Conservation (phyloP, 2,113 vertebrate species). For the Onychostruthus taczanowskii region DNA sequence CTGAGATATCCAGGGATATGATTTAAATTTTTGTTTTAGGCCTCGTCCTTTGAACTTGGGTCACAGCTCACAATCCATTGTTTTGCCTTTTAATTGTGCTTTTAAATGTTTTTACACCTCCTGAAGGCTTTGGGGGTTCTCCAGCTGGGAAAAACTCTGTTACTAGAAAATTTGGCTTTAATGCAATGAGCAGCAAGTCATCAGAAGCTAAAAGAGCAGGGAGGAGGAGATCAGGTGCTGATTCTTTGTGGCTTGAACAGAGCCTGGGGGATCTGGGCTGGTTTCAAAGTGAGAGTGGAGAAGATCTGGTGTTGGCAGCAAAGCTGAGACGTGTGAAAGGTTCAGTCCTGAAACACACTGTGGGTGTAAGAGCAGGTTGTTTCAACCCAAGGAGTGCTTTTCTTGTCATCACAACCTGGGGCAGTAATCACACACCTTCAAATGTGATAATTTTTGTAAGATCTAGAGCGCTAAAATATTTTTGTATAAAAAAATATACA, state of each 20-base stretch:
- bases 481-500: not conserved
- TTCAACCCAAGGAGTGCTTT: not conserved
- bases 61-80: not conserved
- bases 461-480: not conserved
- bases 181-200: not conserved
- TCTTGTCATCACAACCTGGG: not conserved
- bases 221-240: not conserved
- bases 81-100: not conserved
- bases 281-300: not conserved
- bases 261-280: not conserved
- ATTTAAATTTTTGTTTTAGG: not conserved
- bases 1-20: too few relatives aligned
- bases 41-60: not conserved
- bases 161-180: not conserved
- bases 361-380: not conserved
- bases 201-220: not conserved
- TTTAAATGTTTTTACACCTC: not conserved
- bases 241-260: too few relatives aligned
- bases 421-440: not conserved
- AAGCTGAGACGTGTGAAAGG: not conserved
- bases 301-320: not conserved
- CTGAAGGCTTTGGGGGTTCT: not conserved
- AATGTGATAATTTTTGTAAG: not conserved
- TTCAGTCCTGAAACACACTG: fast-evolving
- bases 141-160: not conserved